Conservation (phyloP, 2,888 invertebrate genomes). For the Dorcus parallelipipedus region DNA sequence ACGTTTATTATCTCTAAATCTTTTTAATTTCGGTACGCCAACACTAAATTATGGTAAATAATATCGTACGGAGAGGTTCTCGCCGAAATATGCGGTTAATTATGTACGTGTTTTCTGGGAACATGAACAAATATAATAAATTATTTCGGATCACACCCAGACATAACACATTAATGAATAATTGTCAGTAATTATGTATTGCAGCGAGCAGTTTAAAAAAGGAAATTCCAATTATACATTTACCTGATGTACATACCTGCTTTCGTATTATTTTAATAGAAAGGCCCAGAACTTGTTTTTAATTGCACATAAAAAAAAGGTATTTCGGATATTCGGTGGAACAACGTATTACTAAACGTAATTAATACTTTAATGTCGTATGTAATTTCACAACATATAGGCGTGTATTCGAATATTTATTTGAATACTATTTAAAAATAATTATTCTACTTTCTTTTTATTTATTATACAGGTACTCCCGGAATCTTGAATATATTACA, state of each 20-base stretch:
- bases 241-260: background rate
- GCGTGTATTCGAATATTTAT: too few relatives aligned
- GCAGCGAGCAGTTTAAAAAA: background rate
- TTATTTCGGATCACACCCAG: background rate
- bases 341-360: too few relatives aligned
- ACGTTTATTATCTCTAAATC: constrained; percentile 24
- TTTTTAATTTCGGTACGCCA: background rate
- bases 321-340: too few relatives aligned
- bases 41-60: background rate
- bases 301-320: background rate
- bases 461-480: too few relatives aligned
- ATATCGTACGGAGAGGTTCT: background rate
- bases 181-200: background rate
- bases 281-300: background rate
- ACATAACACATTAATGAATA: background rate
- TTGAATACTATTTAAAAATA: too few relatives aligned
- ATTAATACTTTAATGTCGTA: too few relatives aligned
- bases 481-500: too few relatives aligned
- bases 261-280: background rate
- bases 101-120: background rate
- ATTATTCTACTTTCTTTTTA: too few relatives aligned
- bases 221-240: constrained; percentile 1
- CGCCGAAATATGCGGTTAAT: background rate
- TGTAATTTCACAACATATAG: too few relatives aligned
- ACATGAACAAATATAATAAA: background rate